Conservation (phyloP, 2,797 vertebrate genomes). For the Loris lydekkerianus region DNA sequence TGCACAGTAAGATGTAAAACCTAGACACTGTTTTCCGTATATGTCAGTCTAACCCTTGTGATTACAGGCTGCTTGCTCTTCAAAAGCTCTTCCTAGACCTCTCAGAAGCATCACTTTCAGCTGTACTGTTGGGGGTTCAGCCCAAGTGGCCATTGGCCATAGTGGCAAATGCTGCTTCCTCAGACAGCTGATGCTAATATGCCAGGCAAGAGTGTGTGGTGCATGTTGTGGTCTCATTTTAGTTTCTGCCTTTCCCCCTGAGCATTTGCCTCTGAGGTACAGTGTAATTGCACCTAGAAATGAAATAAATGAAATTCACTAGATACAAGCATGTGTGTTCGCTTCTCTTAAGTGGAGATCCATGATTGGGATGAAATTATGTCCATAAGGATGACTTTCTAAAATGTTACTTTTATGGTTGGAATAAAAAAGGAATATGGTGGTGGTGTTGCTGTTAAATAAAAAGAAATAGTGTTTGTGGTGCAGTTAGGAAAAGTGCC, state of each 20-base stretch:
- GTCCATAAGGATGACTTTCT: slow-evolving; percentile 75
- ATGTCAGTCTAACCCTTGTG: neutral
- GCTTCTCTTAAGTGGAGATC: slow-evolving; percentile 74
- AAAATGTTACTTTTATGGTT: slow-evolving; percentile 78
- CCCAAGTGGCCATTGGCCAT: too few species aligned
- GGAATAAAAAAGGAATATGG: slow-evolving; percentile 56
- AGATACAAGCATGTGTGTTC: slow-evolving; percentile 75
- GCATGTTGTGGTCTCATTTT: slow-evolving; percentile 15
- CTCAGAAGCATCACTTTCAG: neutral
- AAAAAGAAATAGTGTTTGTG: neutral
- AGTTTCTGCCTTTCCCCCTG: slow-evolving; percentile 69
- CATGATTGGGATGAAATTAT: slow-evolving; percentile 66
- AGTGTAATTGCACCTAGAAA: slow-evolving; percentile 69
- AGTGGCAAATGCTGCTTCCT: neutral
- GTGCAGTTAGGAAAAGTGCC: slow-evolving; percentile 33
- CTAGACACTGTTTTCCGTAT: neutral
- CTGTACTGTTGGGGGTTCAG: neutral
- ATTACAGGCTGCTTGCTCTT: too few species aligned
- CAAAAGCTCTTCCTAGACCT: accelerated
- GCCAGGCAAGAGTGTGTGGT: neutral
- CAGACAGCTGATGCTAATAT: neutral
- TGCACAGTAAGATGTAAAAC: neutral
- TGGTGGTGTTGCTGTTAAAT: slow-evolving; percentile 1
- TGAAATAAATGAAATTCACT: slow-evolving; percentile 68
- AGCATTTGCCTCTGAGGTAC: slow-evolving; percentile 68